These are phyloP conservation scores for Tapera naevia DNA, from an alignment of 2,797 vertebrate genomes.

Conservation along the genomic window DNA sequence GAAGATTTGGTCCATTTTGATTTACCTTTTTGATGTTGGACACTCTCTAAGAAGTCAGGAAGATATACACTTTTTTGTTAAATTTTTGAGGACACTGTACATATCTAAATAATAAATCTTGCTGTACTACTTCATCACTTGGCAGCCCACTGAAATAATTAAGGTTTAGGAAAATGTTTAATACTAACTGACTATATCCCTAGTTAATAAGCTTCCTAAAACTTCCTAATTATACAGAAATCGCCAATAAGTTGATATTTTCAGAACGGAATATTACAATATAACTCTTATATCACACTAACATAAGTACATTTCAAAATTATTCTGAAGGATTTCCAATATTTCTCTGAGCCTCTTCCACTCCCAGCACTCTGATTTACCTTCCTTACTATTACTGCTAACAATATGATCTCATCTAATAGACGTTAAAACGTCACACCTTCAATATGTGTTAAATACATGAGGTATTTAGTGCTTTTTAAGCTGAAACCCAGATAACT, in stretches of 20 bases:
- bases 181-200: background rate
- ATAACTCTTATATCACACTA: background rate
- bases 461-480: background rate
- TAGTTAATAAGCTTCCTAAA: background rate
- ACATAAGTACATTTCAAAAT: background rate
- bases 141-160: background rate
- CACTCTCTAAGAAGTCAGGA: background rate
- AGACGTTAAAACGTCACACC: too few relatives aligned
- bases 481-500: background rate
- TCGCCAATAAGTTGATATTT: background rate
- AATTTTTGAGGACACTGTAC: background rate
- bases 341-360: background rate
- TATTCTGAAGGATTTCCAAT: background rate
- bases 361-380: background rate
- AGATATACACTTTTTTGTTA: background rate
- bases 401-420: background rate
- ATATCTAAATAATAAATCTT: background rate
- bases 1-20: too few relatives aligned
- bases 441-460: background rate
- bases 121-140: background rate
- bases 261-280: background rate
- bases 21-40: too few relatives aligned
- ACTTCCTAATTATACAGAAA: background rate
- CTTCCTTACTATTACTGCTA: background rate
- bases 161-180: background rate